phyloP scores from a whole-genome alignment of 2,888 invertebrate species.

The Chelonus formosanus region DNA sequence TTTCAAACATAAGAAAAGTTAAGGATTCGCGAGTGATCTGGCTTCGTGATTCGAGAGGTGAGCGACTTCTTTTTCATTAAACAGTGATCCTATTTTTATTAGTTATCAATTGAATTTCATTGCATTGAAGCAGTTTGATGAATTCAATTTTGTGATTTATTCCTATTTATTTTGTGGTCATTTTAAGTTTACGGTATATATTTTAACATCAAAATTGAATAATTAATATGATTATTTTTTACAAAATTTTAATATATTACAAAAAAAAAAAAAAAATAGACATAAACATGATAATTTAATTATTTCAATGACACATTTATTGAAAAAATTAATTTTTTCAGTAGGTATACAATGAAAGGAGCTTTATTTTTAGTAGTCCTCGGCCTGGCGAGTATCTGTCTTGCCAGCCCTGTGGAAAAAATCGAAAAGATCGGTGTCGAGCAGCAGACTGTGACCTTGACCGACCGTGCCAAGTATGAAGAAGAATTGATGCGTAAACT shows the following conservation, averaged over 20 bases:
- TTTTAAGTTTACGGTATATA: too few species aligned
- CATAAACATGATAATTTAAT: too few species aligned
- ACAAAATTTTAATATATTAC: too few species aligned
- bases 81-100: not conserved
- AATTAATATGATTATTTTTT: too few species aligned
- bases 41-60: constrained; percentile 27
- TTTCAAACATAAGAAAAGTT: constrained; percentile 24
- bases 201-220: too few species aligned
- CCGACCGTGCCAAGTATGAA: constrained; percentile 68
- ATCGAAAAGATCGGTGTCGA: constrained; percentile 59
- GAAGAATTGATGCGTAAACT: constrained; percentile 78
- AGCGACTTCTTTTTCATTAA: constrained; percentile 13
- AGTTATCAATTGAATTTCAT: not conserved
- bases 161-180: too few species aligned
- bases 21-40: constrained; percentile 24
- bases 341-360: constrained; percentile 51
- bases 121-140: too few species aligned
- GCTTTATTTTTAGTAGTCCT: constrained; percentile 47
- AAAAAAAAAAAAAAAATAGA: too few species aligned
- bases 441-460: constrained; percentile 56
- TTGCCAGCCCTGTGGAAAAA: constrained; percentile 59
- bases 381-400: constrained; percentile 46
- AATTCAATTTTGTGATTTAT: too few species aligned
- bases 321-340: not conserved
- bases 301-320: not conserved